Evolutionary conservation across 1,140 invertebrate genomes (phyloP).

Genomic region (Macrobrachium rosenbergii): DNA sequence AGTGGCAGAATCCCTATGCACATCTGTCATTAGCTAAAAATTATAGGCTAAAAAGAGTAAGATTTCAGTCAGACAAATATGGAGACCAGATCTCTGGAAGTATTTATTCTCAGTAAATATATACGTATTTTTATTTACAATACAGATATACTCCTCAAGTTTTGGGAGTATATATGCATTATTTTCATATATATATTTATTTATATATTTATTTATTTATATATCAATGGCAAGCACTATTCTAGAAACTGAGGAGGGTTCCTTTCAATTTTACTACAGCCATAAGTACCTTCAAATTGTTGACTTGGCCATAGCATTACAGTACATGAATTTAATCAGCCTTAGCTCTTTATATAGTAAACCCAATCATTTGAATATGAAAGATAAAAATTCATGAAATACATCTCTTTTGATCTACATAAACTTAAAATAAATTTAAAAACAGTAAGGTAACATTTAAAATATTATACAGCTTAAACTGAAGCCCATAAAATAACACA

Average conservation of each 20-base stretch:
- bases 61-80: neutral
- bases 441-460: conserved; percentile 46
- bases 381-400: neutral
- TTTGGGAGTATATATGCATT: neutral
- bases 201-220: conserved; percentile 11
- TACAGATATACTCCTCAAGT: neutral
- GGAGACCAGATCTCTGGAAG: neutral
- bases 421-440: conserved; percentile 2
- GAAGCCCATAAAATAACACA: conserved; percentile 29
- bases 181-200: conserved; percentile 16
- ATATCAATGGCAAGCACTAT: conserved; percentile 21
- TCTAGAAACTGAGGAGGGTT: conserved; percentile 46
- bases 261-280: neutral
- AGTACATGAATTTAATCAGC: too few species aligned
- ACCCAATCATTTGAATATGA: too few species aligned
- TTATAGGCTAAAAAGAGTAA: neutral
- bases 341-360: too few species aligned
- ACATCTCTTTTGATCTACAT: conserved; percentile 18
- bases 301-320: too few species aligned
- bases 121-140: conserved; percentile 1
- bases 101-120: conserved; percentile 29
- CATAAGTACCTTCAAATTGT: too few species aligned
- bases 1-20: conserved; percentile 35
- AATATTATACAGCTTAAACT: conserved; percentile 27
- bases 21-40: conserved; percentile 41